phyloP scores from a whole-genome alignment of 2,797 vertebrate genomes.

The Artibeus lituratus region DNA sequence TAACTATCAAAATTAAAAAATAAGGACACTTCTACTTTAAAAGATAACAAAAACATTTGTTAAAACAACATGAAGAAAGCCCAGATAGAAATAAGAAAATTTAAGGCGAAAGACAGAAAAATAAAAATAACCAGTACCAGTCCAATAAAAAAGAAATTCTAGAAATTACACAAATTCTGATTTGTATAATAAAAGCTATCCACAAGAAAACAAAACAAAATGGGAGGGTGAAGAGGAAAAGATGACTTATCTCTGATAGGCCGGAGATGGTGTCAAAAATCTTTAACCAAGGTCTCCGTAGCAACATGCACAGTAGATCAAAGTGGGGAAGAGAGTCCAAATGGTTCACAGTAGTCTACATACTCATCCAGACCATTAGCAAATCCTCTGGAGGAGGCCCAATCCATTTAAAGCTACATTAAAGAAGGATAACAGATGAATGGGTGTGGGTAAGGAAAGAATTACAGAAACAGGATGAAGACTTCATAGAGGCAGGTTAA shows the following conservation, averaged over 20 bases:
- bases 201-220: background rate
- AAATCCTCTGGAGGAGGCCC: background rate
- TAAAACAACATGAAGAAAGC: constrained; percentile 2
- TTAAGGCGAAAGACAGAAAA: background rate
- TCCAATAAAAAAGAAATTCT: constrained; percentile 33
- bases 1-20: constrained; percentile 19
- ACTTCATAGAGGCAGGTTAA: constrained; percentile 38
- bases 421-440: constrained; percentile 13
- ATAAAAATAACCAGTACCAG: background rate
- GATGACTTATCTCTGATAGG: background rate
- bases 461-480: constrained; percentile 39
- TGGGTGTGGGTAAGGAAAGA: constrained; percentile 22
- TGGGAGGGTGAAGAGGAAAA: background rate
- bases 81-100: background rate
- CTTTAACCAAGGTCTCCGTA: background rate
- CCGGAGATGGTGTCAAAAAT: background rate
- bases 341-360: background rate
- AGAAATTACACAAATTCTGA: background rate
- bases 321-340: background rate
- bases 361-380: constrained; percentile 31
- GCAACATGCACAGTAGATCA: background rate
- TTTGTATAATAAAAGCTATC: background rate
- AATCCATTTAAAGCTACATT: constrained; percentile 43
- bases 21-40: constrained; percentile 20
- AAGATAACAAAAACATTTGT: constrained; percentile 30